Evolutionary conservation across 2,113 vertebrate genomes (phyloP).

Genomic region (Mesoclemmys tuberculata): DNA sequence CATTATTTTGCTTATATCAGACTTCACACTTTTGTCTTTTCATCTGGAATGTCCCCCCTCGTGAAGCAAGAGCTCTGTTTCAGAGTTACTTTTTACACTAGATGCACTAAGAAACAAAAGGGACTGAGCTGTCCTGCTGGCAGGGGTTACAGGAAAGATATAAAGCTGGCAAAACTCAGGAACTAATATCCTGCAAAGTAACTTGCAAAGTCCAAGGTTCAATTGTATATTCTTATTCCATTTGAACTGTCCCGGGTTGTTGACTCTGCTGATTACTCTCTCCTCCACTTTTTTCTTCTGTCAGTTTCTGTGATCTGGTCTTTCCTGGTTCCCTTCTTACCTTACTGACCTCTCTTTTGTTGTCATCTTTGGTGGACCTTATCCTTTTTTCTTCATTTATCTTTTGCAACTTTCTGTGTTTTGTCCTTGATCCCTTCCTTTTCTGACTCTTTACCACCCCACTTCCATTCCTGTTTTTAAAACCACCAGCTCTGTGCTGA

Average conservation of each 20-base stretch:
- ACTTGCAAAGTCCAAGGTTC: not conserved
- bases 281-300: not conserved
- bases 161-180: not conserved
- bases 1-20: too few relatives aligned
- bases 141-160: not conserved
- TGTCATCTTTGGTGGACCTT: not conserved
- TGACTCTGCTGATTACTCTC: not conserved
- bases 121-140: not conserved
- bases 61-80: not conserved
- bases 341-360: not conserved
- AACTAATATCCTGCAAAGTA: not conserved
- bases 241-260: not conserved
- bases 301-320: not conserved
- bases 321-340: not conserved
- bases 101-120: not conserved
- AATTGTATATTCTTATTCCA: not conserved
- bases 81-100: not conserved
- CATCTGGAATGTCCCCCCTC: not conserved
- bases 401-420: not conserved
- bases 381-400: not conserved
- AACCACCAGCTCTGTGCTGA: accelerated
- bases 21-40: not conserved
- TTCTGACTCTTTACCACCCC: not conserved
- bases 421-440: not conserved
- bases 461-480: not conserved